Evolutionary conservation across 1,140 invertebrate species (phyloP), one percentile per base, ranked within the genome.

Genomic region (Radopholus similis): DNA sequence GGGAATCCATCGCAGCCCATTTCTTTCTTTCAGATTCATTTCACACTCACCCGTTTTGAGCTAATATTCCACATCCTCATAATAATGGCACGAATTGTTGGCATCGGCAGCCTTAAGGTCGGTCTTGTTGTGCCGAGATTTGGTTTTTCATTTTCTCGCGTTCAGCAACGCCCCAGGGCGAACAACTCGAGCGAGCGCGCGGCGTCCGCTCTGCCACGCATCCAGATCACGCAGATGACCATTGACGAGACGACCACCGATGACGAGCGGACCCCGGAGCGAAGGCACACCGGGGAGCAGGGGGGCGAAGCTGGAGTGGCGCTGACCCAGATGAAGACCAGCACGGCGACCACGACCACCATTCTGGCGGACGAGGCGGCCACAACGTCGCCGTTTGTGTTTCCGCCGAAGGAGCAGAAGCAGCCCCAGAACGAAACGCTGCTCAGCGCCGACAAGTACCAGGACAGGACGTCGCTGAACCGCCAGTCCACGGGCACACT

Each of bases 401-500:
- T 18, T 47, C 35, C 26, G 21, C 56, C 13, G 40, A 34, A 32
- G 23, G 30, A 23, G 11, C 4, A 13, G 42, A 35, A 40, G 30
- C 15, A 47, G 47, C 4, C 34, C 32, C 44, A 30, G 34, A 40
- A 62, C 18, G 47, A 40, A 47, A 15, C n/a, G 15, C 21, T 62
- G n/a, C 58, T 62, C 13, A 38, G 37, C 44, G 58, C 58, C 18
- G 13, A 47, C 8, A 62, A 62, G 47, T 62, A 62, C 21, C 58
- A 62, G 18, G 58, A 62, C 37, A 42, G 58, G 13, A 34, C 38
- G 28, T 18, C 58, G 18, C 21, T 44, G 9, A 40, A 40, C 30
- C 26, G 58, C 69, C 78, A 77, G 38, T 80, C 77, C 1, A 80
- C 79, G 13, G 80, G 80, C 11, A 80, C 78, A 15, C 55, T 80